These are phyloP conservation scores for Cebidichthys violaceus DNA, from an alignment of 2,113 vertebrate genomes.

Conservation along the genomic window DNA sequence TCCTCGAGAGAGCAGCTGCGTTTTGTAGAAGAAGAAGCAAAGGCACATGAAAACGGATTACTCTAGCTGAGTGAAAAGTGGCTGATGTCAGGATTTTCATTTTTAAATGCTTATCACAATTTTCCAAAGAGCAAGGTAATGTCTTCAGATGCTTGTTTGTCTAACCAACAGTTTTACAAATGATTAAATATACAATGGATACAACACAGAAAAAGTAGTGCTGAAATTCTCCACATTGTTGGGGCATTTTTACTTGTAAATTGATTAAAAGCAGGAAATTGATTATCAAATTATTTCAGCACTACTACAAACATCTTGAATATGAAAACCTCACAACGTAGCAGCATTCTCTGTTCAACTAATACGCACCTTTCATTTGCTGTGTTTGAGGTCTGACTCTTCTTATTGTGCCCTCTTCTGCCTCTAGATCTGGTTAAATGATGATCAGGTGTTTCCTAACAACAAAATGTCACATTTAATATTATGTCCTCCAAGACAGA, in stretches of 20 bases:
- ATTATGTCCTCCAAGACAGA: neutral
- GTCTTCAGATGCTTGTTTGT: neutral
- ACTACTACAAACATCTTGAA: neutral
- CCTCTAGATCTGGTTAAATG: slow-evolving; percentile 22
- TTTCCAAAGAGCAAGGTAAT: neutral
- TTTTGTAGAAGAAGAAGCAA: neutral
- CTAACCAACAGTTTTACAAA: neutral
- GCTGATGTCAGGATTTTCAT: neutral
- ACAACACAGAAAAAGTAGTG: neutral
- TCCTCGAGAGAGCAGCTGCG: slow-evolving; percentile 59
- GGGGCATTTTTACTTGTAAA: too few species aligned
- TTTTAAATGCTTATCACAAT: neutral
- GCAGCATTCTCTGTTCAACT: neutral
- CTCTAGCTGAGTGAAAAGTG: neutral
- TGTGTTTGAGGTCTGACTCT: slow-evolving; percentile 32
- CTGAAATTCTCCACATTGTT: neutral
- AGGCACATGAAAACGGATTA: neutral
- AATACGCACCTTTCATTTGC: slow-evolving; percentile 66
- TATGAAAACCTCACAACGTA: neutral
- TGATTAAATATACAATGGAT: neutral
- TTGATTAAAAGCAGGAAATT: neutral
- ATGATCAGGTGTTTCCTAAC: slow-evolving; percentile 36
- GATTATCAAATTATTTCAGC: neutral
- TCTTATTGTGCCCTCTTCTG: slow-evolving; percentile 26
- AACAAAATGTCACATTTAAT: slow-evolving; percentile 25